Base-by-base conservation (phyloP, 2,113 vertebrate species). In the Pavo muticus region DNA sequence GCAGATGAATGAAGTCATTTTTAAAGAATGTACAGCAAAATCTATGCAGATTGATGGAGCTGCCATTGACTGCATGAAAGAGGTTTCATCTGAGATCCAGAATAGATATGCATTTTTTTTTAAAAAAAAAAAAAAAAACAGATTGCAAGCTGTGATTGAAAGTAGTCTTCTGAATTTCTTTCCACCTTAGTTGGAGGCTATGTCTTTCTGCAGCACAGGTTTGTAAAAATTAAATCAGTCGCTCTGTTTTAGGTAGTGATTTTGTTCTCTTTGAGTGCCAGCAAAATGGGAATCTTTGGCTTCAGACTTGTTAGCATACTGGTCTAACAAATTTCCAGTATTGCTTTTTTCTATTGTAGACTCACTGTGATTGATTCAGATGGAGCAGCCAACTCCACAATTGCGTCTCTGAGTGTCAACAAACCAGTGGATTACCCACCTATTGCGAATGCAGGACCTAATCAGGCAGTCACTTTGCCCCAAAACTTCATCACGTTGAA, bases 281-380 rank as follows among this genome's bases (percentile, higher is more conserved):
- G 64, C 25, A 60, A 56, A 85, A 20, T 21, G 19, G 24, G 52
- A 70, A 30, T 23, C 19, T 67, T 73, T 90, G n/a, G 50, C 23
- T 67, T 64, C 47, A 21, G 18, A 54, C 30, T 56, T 82, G 27
- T 17, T 30, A 69, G 50, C 74, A 65, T 30, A 35, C 35, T 40
- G 47, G 10, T 37, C 14, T 67, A 77, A 70, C 29, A 54, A 32
- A 45, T 81, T 87, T 61, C 45, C 18, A 4, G 17, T 56, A 29
- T 8, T 84, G 19, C 30, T 94, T 82, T 76, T 74, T 80, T 44
- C 67, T 93, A 11, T 71, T 87, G n/a, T 71, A 99, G 98, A 68
- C 92, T 98, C 82, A 98, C 97, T 1, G 97, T 98, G 37, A 95
- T 96, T 60, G 98, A 98, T 95, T 98, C 98, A 6, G 98, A 98